Percentiles rank a stretch among this genome's conserved stretches.
phyloP scores from a whole-genome alignment of 2,888 invertebrate genomes.

The Drosophila seclusa region DNA sequence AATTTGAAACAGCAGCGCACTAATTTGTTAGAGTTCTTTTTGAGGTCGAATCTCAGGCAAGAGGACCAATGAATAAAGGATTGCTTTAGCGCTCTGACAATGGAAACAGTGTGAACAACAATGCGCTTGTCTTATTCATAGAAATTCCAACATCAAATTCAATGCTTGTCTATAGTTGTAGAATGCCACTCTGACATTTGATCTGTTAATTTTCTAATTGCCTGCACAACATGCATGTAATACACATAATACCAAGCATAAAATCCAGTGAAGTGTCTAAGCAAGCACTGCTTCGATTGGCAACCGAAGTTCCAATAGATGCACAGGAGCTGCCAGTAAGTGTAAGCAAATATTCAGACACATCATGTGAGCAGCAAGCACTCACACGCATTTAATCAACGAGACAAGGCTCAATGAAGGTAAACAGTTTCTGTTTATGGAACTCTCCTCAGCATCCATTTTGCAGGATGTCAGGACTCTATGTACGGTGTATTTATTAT shows the following conservation, averaged over 20 bases:
- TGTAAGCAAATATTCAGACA: constrained; percentile 45
- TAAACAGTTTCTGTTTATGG: constrained; percentile 15
- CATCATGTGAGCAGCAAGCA: constrained; percentile 15
- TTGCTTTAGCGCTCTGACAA: neutral
- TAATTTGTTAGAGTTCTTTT: constrained; percentile 49
- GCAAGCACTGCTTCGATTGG: constrained; percentile 36
- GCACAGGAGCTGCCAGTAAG: constrained; percentile 23
- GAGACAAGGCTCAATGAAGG: constrained; percentile 18
- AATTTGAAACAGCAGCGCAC: constrained; percentile 55
- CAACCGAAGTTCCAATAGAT: constrained; percentile 33
- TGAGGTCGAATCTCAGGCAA: constrained; percentile 5
- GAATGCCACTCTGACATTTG: constrained; percentile 19
- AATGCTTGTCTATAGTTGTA: neutral
- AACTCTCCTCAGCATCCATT: constrained; percentile 6
- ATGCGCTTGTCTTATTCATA: neutral
- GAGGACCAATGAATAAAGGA: neutral
- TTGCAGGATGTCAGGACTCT: constrained; percentile 27
- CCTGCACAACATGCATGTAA: constrained; percentile 43
- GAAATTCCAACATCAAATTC: constrained; percentile 4
- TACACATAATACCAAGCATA: constrained; percentile 40
- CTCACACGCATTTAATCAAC: constrained; percentile 46
- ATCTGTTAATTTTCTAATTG: constrained; percentile 50
- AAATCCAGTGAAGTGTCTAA: constrained; percentile 43
- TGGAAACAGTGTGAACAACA: neutral
- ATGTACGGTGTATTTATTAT: constrained; percentile 29